Base-by-base conservation (phyloP, 2,113 vertebrate species). In the Hemiprocne comata region DNA sequence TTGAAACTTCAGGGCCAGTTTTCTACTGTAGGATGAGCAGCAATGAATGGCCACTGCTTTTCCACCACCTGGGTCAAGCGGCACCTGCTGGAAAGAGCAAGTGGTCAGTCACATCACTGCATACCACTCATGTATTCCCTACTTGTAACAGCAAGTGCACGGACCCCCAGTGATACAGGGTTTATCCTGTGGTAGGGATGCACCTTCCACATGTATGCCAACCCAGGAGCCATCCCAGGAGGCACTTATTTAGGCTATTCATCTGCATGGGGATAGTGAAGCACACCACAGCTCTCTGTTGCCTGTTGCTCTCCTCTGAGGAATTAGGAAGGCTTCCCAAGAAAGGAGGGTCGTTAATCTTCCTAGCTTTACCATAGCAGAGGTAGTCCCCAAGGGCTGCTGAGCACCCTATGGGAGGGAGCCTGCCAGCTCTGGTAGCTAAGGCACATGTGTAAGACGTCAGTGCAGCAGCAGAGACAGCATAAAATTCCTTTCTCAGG, bases 141-240 rank as follows among this genome's bases (percentile, higher is more conserved):
- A 2, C 65, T 89, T 0, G 0, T 40, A 46, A 36, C 25, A 87
- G 46, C 62, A 31, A 40, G 33, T 20, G 38, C 33, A 33, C 1
- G 5, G 57, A 58, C 53, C 29, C 11, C 42, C 54, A 76, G 58
- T 0, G 1, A 31, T 40, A 25, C 28, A 18, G 38, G 23, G 31
- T 34, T 87, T 78, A 46, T 73, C n/a, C 19, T 55, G 67, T 42
- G 67, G 29, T 38, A 83, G 38, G 29, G 16, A 33, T 46, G 5
- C 20, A 12, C 75, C 71, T 82, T 61, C 70, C 66, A 58, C 21
- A 6, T 0, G 2, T 44, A 4, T 29, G 46, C 53, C 23, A 66
- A 38, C 24, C 19, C 53, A 57, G 33, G 48, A 82, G 17, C 16
- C 24, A 36, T 26, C 40, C 55, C 58, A 34, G 38, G 42, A 87